Evolutionary conservation across 1,140 invertebrate species (phyloP).

Genomic region (Hylaeus anthracinus): DNA sequence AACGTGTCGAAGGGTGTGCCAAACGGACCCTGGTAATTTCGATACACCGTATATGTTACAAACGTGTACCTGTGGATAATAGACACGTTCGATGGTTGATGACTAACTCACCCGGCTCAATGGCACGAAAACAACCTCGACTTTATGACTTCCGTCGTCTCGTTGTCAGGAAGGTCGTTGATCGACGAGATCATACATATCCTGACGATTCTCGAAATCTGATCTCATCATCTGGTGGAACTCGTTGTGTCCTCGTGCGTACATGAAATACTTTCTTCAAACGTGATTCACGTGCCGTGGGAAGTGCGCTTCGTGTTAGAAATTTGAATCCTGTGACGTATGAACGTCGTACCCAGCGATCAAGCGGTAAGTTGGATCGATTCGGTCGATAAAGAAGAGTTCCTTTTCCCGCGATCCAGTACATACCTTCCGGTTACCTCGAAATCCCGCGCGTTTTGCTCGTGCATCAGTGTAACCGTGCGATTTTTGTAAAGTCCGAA

Average conservation of each 20-base stretch:
- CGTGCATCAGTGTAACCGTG: background rate
- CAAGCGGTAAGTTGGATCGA: background rate
- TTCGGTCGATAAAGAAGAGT: background rate
- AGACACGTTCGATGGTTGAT: slow-evolving; percentile 19
- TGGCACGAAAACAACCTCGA: slow-evolving; percentile 39
- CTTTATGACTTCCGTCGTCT: slow-evolving; percentile 56
- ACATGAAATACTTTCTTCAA: background rate
- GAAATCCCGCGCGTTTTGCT: background rate
- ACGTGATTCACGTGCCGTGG: background rate
- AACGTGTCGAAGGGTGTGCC: too few species aligned
- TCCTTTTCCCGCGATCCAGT: background rate
- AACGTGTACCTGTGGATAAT: slow-evolving; percentile 15
- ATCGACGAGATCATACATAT: slow-evolving; percentile 9
- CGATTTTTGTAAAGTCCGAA: background rate
- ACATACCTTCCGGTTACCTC: background rate
- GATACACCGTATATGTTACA: slow-evolving; percentile 12
- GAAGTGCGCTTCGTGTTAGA: background rate
- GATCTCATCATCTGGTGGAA: slow-evolving; percentile 2
- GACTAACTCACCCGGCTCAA: slow-evolving; percentile 39
- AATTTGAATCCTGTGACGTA: background rate
- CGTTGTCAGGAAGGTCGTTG: slow-evolving; percentile 25
- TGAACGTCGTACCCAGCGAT: background rate
- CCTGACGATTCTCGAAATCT: background rate
- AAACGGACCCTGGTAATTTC: background rate
- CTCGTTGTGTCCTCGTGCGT: background rate